phyloP scores from a whole-genome alignment of 2,797 vertebrate species.

The Rhinella marina region DNA sequence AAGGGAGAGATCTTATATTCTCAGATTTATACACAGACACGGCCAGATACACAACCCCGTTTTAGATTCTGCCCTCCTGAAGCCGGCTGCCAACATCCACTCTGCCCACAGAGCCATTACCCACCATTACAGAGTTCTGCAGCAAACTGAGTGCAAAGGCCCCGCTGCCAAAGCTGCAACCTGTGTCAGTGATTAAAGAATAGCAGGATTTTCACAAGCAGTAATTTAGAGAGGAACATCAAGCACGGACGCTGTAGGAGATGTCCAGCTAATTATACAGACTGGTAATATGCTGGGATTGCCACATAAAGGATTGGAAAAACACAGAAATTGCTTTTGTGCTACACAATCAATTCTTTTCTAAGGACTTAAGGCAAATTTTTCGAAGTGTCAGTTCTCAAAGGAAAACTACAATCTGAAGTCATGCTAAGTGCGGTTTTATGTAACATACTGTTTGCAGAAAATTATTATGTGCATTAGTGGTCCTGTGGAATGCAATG shows the following conservation, averaged over 20 bases:
- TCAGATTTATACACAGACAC: conserved; percentile 50
- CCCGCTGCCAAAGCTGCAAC: conserved; percentile 37
- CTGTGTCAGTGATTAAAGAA: conserved; percentile 57
- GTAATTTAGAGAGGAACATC: conserved; percentile 44
- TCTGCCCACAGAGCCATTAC: conserved; percentile 49
- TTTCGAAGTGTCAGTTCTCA: conserved; percentile 40
- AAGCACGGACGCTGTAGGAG: conserved; percentile 43
- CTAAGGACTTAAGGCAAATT: conserved; percentile 44
- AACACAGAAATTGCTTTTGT: conserved; percentile 20
- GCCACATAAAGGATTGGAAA: conserved; percentile 21
- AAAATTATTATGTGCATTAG: conserved; percentile 45
- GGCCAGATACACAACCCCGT: conserved; percentile 50
- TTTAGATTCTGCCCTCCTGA: conserved; percentile 24
- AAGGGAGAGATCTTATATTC: conserved; percentile 53
- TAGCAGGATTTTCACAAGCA: conserved; percentile 38
- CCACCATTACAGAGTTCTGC: conserved; percentile 27
- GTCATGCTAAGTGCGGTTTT: conserved; percentile 40
- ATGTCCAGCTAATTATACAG: conserved; percentile 45
- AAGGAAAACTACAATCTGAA: conserved; percentile 33
- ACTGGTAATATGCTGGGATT: conserved; percentile 42
- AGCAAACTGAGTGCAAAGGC: conserved; percentile 20
- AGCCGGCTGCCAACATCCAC: conserved; percentile 42
- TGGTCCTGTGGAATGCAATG: conserved; percentile 18
- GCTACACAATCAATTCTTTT: conserved; percentile 9
- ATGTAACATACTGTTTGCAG: conserved; percentile 33